Evolutionary conservation across 2,797 vertebrate species (phyloP), one percentile per base, ranked within the genome.

Genomic region (Crocodylus rhombifer): DNA sequence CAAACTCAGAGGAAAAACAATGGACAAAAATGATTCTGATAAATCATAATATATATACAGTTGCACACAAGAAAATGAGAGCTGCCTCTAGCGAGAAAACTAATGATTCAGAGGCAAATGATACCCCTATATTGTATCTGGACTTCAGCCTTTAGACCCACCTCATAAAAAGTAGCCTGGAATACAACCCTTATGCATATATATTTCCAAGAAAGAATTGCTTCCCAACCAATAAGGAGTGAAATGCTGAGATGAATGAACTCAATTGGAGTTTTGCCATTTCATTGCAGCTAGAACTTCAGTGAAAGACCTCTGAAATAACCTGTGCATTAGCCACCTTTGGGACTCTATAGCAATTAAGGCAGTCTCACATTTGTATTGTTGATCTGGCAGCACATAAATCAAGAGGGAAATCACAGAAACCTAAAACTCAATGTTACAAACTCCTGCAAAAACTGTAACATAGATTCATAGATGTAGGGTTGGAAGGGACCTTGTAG

Each of bases 1-100:
- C 85, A 94, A 88, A n/a, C 30, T 95, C 36, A 93, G 89, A 93
- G 95, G 86, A 96, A 95, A 87, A 91, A 63, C 77, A 86, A 91
- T 77, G 89, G 94, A 90, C 86, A 94, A 80, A 96, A 94, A 69
- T 83, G 84, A 84, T 87, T 62, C 71, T 92, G 77, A 88, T 76
- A 87, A 91, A 55, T 1, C 10, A 7, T 55, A 83, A 91, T 42
- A 42, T 42, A 42, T 42, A 42, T 42, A 71, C 69, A 90, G 42
- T 73, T 26, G 81, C 89, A 76, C 90, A 89, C 89, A 93, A 12
- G 79, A 91, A 86, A 87, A 0, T 64, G 74, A 93, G 28, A 13
- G 14, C 56, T 21, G 6, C 81, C 75, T 86, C 20, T 65, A 85
- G 55, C 18, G 18, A 0, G 0, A 62, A 51, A 88, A 63, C 71